phyloP scores from a whole-genome alignment of 2,797 vertebrate genomes.

The Aldrovandia affinis region DNA sequence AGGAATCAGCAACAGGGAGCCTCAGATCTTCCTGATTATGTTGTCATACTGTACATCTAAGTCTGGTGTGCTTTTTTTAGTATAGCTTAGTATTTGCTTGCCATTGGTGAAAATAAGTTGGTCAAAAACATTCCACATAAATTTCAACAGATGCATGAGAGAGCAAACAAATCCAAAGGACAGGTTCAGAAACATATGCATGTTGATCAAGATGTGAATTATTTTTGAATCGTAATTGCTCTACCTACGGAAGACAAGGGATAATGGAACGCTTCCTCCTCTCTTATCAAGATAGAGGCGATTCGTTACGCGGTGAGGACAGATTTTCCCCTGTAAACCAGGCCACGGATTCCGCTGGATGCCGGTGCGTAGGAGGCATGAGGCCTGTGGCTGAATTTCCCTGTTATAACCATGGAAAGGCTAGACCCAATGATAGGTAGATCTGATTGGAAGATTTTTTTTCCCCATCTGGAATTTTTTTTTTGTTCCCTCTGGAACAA shows the following conservation, averaged over 20 bases:
- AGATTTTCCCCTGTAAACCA: neutral
- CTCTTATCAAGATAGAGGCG: conserved; percentile 49
- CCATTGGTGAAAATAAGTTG: neutral
- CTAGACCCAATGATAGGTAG: conserved; percentile 38
- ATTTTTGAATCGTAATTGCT: conserved; percentile 40
- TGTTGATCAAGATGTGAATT: neutral
- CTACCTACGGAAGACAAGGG: conserved; percentile 53
- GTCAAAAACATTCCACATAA: neutral
- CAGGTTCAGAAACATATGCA: neutral
- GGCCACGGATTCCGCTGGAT: neutral
- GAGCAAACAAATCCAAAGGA: neutral
- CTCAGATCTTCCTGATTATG: neutral
- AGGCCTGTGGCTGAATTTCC: conserved; percentile 62
- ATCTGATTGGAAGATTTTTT: conserved; percentile 33
- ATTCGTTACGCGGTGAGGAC: conserved; percentile 18
- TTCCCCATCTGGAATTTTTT: too few species aligned
- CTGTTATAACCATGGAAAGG: conserved; percentile 61
- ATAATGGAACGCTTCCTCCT: conserved; percentile 49
- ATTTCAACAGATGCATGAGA: neutral
- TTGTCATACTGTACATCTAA: neutral
- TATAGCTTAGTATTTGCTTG: neutral
- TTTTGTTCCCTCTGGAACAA: conserved; percentile 28
- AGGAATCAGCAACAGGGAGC: neutral
- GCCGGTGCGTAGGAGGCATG: neutral
- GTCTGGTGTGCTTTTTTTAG: neutral